These are phyloP conservation scores for Notothenia coriiceps DNA, from an alignment of 2,113 vertebrate genomes.

Conservation along the genomic window DNA sequence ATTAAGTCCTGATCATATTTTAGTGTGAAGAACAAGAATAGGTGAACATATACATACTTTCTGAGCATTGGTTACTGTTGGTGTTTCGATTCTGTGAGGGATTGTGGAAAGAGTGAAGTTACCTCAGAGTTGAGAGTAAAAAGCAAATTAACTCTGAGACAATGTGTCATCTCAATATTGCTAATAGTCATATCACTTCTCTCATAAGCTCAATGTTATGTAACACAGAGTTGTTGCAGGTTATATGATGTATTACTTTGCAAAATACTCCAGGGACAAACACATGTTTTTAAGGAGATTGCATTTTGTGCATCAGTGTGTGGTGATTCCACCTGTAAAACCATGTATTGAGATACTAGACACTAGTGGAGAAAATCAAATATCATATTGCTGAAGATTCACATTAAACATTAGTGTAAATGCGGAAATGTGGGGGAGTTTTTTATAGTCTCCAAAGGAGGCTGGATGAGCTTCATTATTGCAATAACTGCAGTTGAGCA, in stretches of 20 bases:
- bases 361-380: slow-evolving; percentile 11
- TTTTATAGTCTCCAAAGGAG: slow-evolving; percentile 29
- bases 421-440: slow-evolving; percentile 42
- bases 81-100: neutral
- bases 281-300: slow-evolving; percentile 20
- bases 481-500: slow-evolving; percentile 71
- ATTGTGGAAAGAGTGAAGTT: neutral
- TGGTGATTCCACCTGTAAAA: slow-evolving; percentile 23
- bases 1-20: slow-evolving; percentile 34
- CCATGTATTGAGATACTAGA: slow-evolving; percentile 26
- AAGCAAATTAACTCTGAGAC: slow-evolving; percentile 34
- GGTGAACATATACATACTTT: slow-evolving; percentile 24
- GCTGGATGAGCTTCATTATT: slow-evolving; percentile 50
- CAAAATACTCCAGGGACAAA: slow-evolving; percentile 7
- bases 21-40: slow-evolving; percentile 34
- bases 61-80: slow-evolving; percentile 9
- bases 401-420: slow-evolving; percentile 21
- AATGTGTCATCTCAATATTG: slow-evolving; percentile 11
- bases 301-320: slow-evolving; percentile 23
- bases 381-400: slow-evolving; percentile 34
- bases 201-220: neutral
- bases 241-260: neutral
- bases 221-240: neutral
- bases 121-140: slow-evolving; percentile 12
- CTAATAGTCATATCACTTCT: slow-evolving; percentile 1